These are phyloP conservation scores for Temnothorax longispinosus DNA, from an alignment of 1,140 invertebrate species.

Conservation along the genomic window DNA sequence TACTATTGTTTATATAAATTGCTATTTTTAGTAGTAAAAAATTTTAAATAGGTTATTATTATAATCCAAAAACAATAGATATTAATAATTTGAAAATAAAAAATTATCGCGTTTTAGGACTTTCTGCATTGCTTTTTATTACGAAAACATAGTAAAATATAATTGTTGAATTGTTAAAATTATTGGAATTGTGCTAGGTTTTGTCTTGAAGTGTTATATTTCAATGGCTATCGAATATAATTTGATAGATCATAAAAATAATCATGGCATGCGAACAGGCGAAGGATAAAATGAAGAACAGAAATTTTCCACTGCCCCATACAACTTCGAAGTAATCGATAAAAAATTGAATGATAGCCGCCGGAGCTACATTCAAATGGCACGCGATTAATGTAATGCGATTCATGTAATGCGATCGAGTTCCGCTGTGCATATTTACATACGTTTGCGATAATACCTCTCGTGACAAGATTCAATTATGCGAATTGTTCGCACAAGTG, in stretches of 20 bases:
- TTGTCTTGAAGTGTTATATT: not conserved
- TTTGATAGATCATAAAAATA: not conserved
- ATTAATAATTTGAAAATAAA: not conserved
- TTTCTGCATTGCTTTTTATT: not conserved
- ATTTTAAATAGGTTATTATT: not conserved
- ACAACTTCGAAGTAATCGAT: not conserved
- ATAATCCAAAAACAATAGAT: not conserved
- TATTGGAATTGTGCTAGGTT: not conserved
- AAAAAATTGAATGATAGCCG: not conserved
- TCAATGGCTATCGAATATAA: not conserved
- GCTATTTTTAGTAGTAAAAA: not conserved
- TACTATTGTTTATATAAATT: not conserved
- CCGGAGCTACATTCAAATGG: not conserved
- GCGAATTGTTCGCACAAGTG: not conserved
- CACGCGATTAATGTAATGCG: slow-evolving; percentile 44
- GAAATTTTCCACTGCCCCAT: not conserved
- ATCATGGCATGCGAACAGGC: not conserved
- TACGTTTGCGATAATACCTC: not conserved
- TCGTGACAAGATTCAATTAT: slow-evolving; percentile 38
- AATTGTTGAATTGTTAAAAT: not conserved
- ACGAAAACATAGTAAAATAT: not conserved
- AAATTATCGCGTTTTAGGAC: not conserved
- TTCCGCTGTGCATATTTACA: slow-evolving; percentile 13
- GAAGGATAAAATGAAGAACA: not conserved
- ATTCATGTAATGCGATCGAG: slow-evolving; percentile 32